These are phyloP conservation scores for Eulemur rubriventer DNA, from an alignment of 2,797 vertebrate genomes.

Conservation along the genomic window DNA sequence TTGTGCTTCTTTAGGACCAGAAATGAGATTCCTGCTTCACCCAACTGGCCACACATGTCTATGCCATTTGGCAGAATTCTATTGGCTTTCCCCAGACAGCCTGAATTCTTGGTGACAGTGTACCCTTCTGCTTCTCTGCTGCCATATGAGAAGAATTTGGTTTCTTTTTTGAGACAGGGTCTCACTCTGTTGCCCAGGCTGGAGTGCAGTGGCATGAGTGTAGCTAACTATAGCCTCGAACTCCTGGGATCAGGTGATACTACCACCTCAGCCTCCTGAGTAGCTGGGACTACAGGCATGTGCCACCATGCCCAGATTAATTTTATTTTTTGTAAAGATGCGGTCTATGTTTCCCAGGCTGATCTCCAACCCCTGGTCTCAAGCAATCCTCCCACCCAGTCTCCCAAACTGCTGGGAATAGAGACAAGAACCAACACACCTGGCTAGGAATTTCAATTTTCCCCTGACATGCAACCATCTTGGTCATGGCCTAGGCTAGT, in stretches of 20 bases:
- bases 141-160: background rate
- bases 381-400: background rate
- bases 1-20: background rate
- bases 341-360: background rate
- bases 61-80: background rate
- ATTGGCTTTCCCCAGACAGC: background rate
- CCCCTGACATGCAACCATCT: background rate
- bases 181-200: background rate
- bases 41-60: background rate
- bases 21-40: background rate
- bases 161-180: background rate
- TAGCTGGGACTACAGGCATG: background rate
- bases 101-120: background rate
- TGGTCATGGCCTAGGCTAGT: background rate
- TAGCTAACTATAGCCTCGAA: too few relatives aligned
- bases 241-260: background rate
- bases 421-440: too few relatives aligned
- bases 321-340: background rate
- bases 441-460: background rate
- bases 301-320: background rate
- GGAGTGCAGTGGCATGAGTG: background rate
- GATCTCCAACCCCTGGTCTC: background rate
- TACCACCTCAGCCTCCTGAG: background rate
- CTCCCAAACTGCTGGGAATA: background rate
- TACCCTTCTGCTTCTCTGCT: background rate